These are phyloP conservation scores for Sweltsa coloradensis DNA, from an alignment of 1,140 invertebrate species.

Conservation along the genomic window DNA sequence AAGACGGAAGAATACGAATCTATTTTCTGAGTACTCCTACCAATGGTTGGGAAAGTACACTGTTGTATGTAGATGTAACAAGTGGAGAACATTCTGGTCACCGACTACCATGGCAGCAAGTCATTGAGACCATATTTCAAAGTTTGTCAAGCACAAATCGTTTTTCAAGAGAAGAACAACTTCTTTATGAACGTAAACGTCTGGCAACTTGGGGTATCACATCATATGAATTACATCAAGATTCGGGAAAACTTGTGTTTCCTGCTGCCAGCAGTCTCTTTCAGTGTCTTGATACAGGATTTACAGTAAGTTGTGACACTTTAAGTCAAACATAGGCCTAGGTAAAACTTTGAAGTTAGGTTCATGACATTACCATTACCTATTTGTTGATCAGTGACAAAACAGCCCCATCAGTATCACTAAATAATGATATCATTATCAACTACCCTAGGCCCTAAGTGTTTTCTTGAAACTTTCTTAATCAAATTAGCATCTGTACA, in stretches of 20 bases:
- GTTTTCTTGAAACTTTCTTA: too few relatives aligned
- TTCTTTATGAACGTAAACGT: constrained; percentile 81
- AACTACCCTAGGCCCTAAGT: too few relatives aligned
- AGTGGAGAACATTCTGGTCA: constrained; percentile 32
- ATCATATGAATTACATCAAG: constrained; percentile 75
- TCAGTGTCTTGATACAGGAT: constrained; percentile 60
- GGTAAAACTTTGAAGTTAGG: too few relatives aligned
- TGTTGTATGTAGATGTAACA: constrained; percentile 73
- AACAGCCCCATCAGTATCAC: too few relatives aligned
- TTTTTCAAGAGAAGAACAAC: constrained; percentile 72
- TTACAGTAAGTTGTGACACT: constrained; percentile 40
- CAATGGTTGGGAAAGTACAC: constrained; percentile 76
- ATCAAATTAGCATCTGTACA: too few relatives aligned
- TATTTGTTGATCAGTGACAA: too few relatives aligned
- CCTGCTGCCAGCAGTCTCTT: constrained; percentile 76
- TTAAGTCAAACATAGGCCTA: too few relatives aligned
- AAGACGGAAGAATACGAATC: constrained; percentile 64
- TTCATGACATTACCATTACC: too few relatives aligned
- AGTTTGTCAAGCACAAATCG: constrained; percentile 38
- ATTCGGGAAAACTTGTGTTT: constrained; percentile 76
- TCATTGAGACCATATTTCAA: constrained; percentile 62
- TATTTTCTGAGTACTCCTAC: constrained; percentile 80
- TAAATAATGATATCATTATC: not conserved
- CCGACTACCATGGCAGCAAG: constrained; percentile 40
- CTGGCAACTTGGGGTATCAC: constrained; percentile 87